phyloP scores from a whole-genome alignment of 1,140 invertebrate species.

The Tetramorium alpestre region DNA sequence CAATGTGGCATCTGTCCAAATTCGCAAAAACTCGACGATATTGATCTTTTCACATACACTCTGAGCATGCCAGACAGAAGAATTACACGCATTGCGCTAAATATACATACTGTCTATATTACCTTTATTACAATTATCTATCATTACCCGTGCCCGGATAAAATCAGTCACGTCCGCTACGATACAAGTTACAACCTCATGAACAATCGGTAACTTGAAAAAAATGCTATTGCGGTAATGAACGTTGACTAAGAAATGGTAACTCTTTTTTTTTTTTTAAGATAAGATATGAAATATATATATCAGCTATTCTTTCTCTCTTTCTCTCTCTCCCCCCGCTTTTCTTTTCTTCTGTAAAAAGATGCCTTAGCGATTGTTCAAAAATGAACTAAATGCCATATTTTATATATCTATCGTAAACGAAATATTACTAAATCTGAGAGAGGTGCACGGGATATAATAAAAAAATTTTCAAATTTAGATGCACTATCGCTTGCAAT shows the following conservation, averaged over 20 bases:
- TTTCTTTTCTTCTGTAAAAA: background rate
- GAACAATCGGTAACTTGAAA: conserved; percentile 22
- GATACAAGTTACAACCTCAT: conserved; percentile 14
- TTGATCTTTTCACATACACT: background rate
- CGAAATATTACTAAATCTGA: conserved; percentile 19
- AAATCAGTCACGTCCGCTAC: conserved; percentile 47
- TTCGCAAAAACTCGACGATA: conserved; percentile 11
- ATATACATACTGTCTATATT: background rate
- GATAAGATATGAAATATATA: background rate
- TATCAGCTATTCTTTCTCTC: background rate
- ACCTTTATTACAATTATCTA: conserved; percentile 55
- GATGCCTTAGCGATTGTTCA: conserved; percentile 4
- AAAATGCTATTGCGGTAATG: conserved; percentile 49
- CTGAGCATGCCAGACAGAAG: background rate
- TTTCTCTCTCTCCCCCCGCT: background rate
- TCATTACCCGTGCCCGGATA: background rate
- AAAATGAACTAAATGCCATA: conserved; percentile 44
- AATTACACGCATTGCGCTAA: background rate
- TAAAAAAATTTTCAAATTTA: background rate
- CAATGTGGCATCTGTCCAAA: background rate
- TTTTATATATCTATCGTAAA: conserved; percentile 22
- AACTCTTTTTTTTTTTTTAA: conserved; percentile 41
- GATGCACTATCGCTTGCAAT: conserved; percentile 37
- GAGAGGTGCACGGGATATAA: conserved; percentile 25
- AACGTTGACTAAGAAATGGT: conserved; percentile 49